Percentiles rank a stretch among this genome's conserved stretches.
These are phyloP conservation scores for Papilio aristodemus DNA, from an alignment of 1,140 invertebrate species.

Conservation along the genomic window DNA sequence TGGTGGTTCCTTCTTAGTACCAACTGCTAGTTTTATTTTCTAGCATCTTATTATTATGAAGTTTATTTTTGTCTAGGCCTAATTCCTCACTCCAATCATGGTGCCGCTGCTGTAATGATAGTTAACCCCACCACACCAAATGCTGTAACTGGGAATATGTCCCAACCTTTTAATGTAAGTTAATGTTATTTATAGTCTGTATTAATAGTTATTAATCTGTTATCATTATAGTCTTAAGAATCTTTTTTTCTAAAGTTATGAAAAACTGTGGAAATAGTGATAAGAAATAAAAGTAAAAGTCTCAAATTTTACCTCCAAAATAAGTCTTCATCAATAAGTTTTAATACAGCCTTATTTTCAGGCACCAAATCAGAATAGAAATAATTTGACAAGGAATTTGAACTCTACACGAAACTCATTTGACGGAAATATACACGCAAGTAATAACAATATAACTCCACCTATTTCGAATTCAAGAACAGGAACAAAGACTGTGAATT, in stretches of 20 bases:
- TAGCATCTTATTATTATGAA: background rate
- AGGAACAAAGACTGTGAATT: slow-evolving; percentile 67
- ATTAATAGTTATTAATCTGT: too few species aligned
- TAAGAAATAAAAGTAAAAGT: too few species aligned
- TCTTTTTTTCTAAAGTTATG: background rate
- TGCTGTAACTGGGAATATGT: slow-evolving; percentile 65
- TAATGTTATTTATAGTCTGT: slow-evolving; percentile 1
- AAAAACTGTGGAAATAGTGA: too few species aligned
- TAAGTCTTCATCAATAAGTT: too few species aligned
- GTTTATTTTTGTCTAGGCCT: slow-evolving; percentile 53
- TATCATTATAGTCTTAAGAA: too few species aligned
- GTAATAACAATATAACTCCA: slow-evolving; percentile 63
- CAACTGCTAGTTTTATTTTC: background rate
- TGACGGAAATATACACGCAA: slow-evolving; percentile 58
- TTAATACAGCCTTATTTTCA: slow-evolving; percentile 38
- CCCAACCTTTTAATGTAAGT: slow-evolving; percentile 72
- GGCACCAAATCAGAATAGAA: slow-evolving; percentile 70
- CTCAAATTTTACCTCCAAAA: too few species aligned
- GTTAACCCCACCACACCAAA: slow-evolving; percentile 79
- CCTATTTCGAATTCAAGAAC: slow-evolving; percentile 56
- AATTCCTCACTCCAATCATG: slow-evolving; percentile 75
- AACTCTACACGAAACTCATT: slow-evolving; percentile 70
- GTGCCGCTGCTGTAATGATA: slow-evolving; percentile 78
- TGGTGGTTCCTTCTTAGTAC: background rate
- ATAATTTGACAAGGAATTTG: slow-evolving; percentile 70